A percentile compares a stretch with the other conserved stretches of the same genome.
Conservation (phyloP, 2,888 invertebrate species). For the Linnaemya vulpina region DNA sequence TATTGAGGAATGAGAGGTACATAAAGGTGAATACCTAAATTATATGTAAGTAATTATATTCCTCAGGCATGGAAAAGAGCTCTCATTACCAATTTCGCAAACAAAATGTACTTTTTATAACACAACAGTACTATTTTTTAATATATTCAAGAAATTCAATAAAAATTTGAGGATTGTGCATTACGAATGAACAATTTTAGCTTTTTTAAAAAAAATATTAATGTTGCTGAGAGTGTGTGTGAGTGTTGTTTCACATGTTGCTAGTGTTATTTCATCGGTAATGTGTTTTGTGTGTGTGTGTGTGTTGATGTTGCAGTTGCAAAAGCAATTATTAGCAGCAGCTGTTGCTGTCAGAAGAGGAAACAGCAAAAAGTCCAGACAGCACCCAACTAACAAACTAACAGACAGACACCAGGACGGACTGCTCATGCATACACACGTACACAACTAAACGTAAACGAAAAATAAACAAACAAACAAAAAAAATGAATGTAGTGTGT, state of each 20-base stretch:
- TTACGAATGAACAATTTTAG: background rate
- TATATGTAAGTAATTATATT: too few species aligned
- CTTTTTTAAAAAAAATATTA: conserved; percentile 24
- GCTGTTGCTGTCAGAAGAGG: conserved; percentile 71
- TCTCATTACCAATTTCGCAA: too few species aligned
- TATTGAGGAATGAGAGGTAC: background rate
- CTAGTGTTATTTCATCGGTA: conserved; percentile 35
- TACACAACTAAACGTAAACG: background rate
- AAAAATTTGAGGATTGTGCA: too few species aligned
- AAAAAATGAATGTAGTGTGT: conserved; percentile 16
- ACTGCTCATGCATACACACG: background rate
- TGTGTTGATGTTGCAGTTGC: conserved; percentile 13
- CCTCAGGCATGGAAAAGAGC: too few species aligned
- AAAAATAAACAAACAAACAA: too few species aligned
- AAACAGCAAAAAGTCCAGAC: conserved; percentile 40
- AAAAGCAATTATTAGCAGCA: conserved; percentile 70
- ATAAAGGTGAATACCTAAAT: too few species aligned
- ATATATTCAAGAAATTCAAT: too few species aligned
- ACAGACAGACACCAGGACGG: conserved; percentile 10
- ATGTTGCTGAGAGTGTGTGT: background rate
- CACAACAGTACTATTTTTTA: too few species aligned
- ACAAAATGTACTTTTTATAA: too few species aligned
- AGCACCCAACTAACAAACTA: conserved; percentile 49
- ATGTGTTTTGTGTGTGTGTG: background rate
- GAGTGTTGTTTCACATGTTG: conserved; percentile 37